phyloP scores from a whole-genome alignment of 2,888 invertebrate genomes.

The Tetragnatha montana region DNA sequence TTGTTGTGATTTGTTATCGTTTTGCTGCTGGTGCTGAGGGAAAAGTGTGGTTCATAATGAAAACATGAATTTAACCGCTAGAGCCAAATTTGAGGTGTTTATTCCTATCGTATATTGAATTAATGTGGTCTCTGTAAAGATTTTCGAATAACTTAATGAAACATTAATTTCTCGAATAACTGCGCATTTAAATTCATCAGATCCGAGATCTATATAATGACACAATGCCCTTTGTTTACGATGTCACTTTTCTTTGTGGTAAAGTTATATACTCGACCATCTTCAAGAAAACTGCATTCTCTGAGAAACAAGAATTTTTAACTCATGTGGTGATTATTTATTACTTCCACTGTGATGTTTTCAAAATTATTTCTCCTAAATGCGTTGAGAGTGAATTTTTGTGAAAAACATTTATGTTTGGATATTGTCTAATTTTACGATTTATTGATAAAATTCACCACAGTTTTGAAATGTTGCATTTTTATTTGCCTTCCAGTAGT shows the following conservation, averaged over 20 bases:
- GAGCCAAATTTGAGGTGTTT: conserved; percentile 63
- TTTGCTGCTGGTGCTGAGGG: conserved; percentile 50
- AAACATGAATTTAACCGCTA: conserved; percentile 64
- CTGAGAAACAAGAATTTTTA: not conserved
- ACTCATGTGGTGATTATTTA: conserved; percentile 33
- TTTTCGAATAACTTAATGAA: not conserved
- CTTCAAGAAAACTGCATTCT: not conserved
- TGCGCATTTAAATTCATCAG: conserved; percentile 47
- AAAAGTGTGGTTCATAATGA: conserved; percentile 49
- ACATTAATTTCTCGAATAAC: conserved; percentile 23
- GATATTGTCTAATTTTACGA: no score
- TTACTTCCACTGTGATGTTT: not conserved
- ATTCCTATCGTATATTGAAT: not conserved
- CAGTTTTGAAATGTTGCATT: no score
- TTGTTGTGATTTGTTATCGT: conserved; percentile 47
- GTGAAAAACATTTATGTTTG: no score
- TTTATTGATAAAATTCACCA: no score
- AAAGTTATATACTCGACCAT: not conserved
- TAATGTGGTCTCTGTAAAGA: not conserved
- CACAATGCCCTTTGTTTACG: conserved; percentile 63
- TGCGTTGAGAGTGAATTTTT: no score
- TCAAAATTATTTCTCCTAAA: no score
- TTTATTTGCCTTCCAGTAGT: no score
- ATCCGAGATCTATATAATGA: conserved; percentile 16
- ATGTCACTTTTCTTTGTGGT: conserved; percentile 23